Conservation (phyloP, 2,888 invertebrate genomes). For the Erebia ligea region DNA sequence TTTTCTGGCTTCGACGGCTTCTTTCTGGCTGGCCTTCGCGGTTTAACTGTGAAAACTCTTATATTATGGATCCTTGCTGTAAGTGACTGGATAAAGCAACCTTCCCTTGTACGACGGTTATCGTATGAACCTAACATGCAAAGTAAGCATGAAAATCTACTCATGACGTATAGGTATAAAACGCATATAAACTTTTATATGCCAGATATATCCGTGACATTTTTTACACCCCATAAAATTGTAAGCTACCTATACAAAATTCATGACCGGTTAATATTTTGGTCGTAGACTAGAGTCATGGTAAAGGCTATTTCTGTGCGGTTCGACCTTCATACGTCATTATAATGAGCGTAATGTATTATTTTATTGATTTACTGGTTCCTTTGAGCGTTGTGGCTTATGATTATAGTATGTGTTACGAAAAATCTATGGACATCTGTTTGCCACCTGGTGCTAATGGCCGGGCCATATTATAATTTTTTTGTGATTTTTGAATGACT, state of each 20-base stretch:
- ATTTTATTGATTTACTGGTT: constrained; percentile 52
- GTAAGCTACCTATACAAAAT: constrained; percentile 23
- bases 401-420: constrained; percentile 23
- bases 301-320: constrained; percentile 39
- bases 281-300: constrained; percentile 26
- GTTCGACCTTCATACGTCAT: constrained; percentile 48
- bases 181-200: constrained; percentile 9
- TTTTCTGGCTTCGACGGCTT: too few species aligned
- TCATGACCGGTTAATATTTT: constrained; percentile 36
- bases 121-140: not conserved
- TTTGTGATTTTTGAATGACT: not conserved
- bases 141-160: not conserved
- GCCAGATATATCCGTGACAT: constrained; percentile 18
- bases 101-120: too few species aligned
- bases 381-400: constrained; percentile 35
- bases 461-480: too few species aligned
- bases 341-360: constrained; percentile 49
- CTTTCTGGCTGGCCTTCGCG: too few species aligned
- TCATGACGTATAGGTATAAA: not conserved
- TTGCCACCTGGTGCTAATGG: constrained; percentile 15
- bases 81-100: too few species aligned
- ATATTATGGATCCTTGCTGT: too few species aligned
- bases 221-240: constrained; percentile 21
- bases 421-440: constrained; percentile 18
- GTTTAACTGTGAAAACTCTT: too few species aligned